Conservation (phyloP, 2,797 vertebrate genomes). For the Syngnathus rostellatus region DNA sequence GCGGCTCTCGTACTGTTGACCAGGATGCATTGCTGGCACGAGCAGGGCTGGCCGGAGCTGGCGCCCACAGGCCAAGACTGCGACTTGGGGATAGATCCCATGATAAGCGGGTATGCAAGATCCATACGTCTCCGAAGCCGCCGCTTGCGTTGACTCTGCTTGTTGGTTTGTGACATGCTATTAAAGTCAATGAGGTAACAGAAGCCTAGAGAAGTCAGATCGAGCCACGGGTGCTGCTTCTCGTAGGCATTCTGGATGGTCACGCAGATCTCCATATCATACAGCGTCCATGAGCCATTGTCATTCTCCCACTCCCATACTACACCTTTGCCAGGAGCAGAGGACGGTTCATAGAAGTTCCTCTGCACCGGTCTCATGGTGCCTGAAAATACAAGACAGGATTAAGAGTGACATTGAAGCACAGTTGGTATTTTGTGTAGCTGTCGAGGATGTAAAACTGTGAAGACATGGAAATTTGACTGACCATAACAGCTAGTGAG, state of each 20-base stretch:
- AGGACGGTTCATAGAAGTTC: slow-evolving; percentile 94
- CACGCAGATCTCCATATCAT: slow-evolving; percentile 96
- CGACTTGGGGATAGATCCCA: slow-evolving; percentile 92
- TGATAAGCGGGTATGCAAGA: slow-evolving; percentile 89
- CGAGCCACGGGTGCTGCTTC: slow-evolving; percentile 97
- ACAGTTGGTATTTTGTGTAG: not conserved
- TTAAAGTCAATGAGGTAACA: slow-evolving; percentile 95
- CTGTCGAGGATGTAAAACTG: not conserved
- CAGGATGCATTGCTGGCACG: slow-evolving; percentile 87
- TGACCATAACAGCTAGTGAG: not conserved
- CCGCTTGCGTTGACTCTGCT: slow-evolving; percentile 86
- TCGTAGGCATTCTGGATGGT: slow-evolving; percentile 97
- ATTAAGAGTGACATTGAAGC: not conserved
- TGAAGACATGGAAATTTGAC: too few species aligned
- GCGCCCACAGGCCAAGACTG: slow-evolving; percentile 93
- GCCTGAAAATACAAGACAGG: slow-evolving; percentile 57
- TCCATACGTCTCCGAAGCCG: slow-evolving; percentile 90
- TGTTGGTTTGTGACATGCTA: slow-evolving; percentile 94
- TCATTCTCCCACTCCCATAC: slow-evolving; percentile 98
- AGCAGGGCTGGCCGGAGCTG: slow-evolving; percentile 83
- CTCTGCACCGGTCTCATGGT: slow-evolving; percentile 91
- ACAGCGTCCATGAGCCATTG: slow-evolving; percentile 86
- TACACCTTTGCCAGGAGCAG: slow-evolving; percentile 88
- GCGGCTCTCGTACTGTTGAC: slow-evolving; percentile 89
- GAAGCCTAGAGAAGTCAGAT: slow-evolving; percentile 93